Percentiles rank a stretch among this genome's conserved stretches.
These are phyloP conservation scores for Rallus limicola DNA, from an alignment of 2,113 vertebrate genomes.

Conservation along the genomic window DNA sequence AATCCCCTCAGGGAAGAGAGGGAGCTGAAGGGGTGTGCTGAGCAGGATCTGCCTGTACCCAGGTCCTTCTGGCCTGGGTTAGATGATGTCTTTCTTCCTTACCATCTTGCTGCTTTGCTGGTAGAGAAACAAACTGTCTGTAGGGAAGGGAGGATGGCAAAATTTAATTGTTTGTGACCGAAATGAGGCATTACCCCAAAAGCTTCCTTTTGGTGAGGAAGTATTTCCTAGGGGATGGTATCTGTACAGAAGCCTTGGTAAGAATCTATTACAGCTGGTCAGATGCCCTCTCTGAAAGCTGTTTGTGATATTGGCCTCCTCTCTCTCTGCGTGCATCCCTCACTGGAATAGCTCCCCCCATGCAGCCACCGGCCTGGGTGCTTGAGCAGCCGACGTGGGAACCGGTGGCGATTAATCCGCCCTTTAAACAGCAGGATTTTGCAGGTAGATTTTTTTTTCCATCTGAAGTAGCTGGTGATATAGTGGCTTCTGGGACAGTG, in stretches of 20 bases:
- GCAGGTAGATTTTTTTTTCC: conserved; percentile 57
- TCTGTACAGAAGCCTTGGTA: not conserved
- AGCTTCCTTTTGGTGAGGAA: conserved; percentile 30
- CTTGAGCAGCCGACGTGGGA: not conserved
- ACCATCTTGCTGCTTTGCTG: not conserved
- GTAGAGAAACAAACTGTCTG: not conserved
- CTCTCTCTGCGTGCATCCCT: not conserved
- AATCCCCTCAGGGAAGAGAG: not conserved
- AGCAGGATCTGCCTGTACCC: not conserved
- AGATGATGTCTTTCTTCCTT: not conserved
- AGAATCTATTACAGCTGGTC: conserved; percentile 18
- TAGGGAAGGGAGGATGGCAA: conserved; percentile 13
- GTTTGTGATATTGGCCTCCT: not conserved
- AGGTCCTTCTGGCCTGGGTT: not conserved
- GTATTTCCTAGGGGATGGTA: conserved; percentile 4
- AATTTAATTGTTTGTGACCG: conserved; percentile 30
- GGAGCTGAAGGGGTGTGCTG: not conserved
- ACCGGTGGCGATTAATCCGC: not conserved
- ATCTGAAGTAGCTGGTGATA: conserved; percentile 26
- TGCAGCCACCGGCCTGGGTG: not conserved
- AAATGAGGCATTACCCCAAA: conserved; percentile 31
- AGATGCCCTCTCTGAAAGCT: not conserved
- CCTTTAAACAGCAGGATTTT: not conserved
- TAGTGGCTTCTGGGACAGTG: conserved; percentile 29
- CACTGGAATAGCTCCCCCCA: not conserved